phyloP scores from a whole-genome alignment of 2,797 vertebrate species.

The Sylvilagus floridanus region DNA sequence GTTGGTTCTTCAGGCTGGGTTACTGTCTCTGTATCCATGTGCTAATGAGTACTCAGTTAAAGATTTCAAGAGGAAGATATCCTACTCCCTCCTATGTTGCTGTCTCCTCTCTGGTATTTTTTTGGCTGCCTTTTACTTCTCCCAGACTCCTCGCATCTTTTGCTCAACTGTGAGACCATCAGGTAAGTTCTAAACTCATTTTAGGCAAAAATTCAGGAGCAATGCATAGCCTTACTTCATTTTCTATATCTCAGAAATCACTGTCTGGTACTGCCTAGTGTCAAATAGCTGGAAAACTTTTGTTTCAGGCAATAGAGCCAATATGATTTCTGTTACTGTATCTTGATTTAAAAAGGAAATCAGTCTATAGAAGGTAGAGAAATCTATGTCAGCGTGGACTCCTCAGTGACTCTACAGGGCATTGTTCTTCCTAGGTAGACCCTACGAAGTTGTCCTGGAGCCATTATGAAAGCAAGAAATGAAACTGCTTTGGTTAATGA shows the following conservation, averaged over 20 bases:
- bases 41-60: not conserved
- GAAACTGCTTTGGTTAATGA: not conserved
- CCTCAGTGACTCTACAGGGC: too few species aligned
- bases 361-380: not conserved
- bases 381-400: not conserved
- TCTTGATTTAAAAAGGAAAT: not conserved
- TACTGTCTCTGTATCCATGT: not conserved
- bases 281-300: not conserved
- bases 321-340: not conserved
- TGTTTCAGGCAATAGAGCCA: not conserved
- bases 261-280: not conserved
- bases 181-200: not conserved
- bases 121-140: not conserved
- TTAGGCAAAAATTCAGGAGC: not conserved
- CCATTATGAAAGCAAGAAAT: not conserved
- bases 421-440: not conserved
- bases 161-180: not conserved
- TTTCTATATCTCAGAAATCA: not conserved
- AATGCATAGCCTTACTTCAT: not conserved
- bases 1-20: not conserved
- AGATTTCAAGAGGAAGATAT: not conserved
- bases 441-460: not conserved
- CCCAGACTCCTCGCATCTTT: not conserved
- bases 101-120: not conserved
- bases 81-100: not conserved